A percentile compares a stretch with the other conserved stretches of the same genome.
Conservation (phyloP, 2,113 vertebrate genomes). For the Neodon shergylaensis region DNA sequence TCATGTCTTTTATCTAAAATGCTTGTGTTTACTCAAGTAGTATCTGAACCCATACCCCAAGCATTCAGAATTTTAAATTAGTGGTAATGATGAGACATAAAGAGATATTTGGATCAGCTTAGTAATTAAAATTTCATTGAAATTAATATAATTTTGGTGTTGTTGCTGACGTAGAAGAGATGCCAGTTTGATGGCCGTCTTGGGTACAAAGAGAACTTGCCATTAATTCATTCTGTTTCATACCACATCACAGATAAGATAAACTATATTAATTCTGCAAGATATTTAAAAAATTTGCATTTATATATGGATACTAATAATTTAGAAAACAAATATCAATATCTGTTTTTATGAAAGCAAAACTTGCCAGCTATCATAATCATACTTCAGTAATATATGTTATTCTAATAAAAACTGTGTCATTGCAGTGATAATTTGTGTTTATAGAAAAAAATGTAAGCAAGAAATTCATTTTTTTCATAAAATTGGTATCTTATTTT, state of each 20-base stretch:
- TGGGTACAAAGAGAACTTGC: neutral
- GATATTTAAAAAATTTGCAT: neutral
- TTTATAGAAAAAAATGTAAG: neutral
- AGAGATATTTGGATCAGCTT: neutral
- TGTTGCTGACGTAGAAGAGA: neutral
- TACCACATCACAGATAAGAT: neutral
- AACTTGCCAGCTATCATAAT: neutral
- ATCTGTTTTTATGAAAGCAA: neutral
- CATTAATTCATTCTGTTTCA: neutral
- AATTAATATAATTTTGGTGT: neutral
- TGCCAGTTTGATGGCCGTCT: neutral
- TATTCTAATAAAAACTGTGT: neutral
- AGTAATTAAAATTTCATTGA: neutral
- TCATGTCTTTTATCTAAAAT: constrained; percentile 32
- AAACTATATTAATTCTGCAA: neutral
- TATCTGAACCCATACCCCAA: neutral
- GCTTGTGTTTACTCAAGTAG: neutral
- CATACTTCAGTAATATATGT: neutral
- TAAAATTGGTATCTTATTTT: neutral
- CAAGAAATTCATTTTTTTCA: neutral
- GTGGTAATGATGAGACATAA: neutral
- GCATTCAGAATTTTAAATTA: neutral
- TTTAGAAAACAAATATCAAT: neutral
- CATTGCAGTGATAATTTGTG: neutral
- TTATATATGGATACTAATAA: neutral